Conservation (phyloP, 2,113 vertebrate species). For the Vanacampus margaritifer region DNA sequence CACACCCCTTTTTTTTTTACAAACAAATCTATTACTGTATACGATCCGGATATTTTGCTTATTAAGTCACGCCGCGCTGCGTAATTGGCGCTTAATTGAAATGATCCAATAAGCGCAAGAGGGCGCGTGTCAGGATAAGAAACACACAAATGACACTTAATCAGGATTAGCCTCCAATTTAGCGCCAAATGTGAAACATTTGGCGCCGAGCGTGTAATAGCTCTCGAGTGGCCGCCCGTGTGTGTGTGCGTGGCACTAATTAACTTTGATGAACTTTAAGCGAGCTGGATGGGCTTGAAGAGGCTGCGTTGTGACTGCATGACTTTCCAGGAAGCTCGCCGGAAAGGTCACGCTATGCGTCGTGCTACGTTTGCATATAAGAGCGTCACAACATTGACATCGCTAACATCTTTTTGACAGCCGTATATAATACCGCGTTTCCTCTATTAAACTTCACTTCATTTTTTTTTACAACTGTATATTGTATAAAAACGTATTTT, state of each 20-base stretch:
- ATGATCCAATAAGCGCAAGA: background rate
- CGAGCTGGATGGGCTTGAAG: slow-evolving; percentile 10
- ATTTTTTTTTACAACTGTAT: too few species aligned
- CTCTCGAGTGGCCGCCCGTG: background rate
- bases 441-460: too few species aligned
- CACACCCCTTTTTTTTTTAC: too few species aligned
- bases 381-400: background rate
- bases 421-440: too few species aligned
- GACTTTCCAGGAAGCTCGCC: slow-evolving; percentile 49
- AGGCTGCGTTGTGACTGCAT: slow-evolving; percentile 27
- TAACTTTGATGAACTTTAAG: slow-evolving; percentile 40
- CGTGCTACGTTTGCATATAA: background rate
- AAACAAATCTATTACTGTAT: background rate
- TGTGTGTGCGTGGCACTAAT: background rate
- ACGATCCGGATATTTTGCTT: background rate
- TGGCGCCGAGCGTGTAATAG: slow-evolving; percentile 14
- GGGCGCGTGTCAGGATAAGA: background rate
- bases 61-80: background rate
- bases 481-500: too few species aligned
- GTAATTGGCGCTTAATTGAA: background rate
- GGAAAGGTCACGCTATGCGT: background rate
- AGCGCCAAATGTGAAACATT: slow-evolving; percentile 32
- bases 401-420: too few species aligned
- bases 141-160: slow-evolving; percentile 32
- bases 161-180: slow-evolving; percentile 46